Evolutionary conservation across 2,797 vertebrate genomes (phyloP), one percentile per base, ranked within the genome.

Genomic region (Heliangelus exortis): DNA sequence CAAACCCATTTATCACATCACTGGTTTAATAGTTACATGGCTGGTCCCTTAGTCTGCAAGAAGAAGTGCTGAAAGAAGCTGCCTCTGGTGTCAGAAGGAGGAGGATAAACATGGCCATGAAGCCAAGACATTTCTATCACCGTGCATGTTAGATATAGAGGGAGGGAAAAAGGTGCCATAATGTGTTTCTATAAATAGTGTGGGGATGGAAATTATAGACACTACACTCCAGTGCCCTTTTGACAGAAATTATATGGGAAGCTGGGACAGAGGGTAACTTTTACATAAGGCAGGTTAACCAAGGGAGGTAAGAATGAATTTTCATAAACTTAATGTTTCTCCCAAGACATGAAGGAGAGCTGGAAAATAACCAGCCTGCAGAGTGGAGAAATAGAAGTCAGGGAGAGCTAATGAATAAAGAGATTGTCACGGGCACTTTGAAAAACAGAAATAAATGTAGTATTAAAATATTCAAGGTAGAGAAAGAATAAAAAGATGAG

Each of bases 291-390:
- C 16, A 87, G 61, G 83, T 91, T 91, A 92, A 87, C 28, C 82
- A 91, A 77, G 47, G 45, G 79, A 91, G 25, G 57, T 69, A 91
- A 69, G 36, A 93, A 83, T 83, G 68, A 91, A 87, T 93, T 95
- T 92, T 87, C 73, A 77, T 80, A 87, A 91, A 62, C 17, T 39
- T 85, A 76, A 58, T 57, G 23, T 77, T 93, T 87, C 79, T 85
- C 65, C 54, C 51, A 74, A 83, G 68, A 67, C 41, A 41, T 53
- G 53, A 77, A 85, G 31, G 58, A 71, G 61, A 57, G 31, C 17
- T 69, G 17, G 47, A 89, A 90, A 92, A 82, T 62, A 77, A 59
- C 22, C 8, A 25, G 4, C 9, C 22, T 83, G 18, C 20, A 48
- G 13, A 83, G 89, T 91, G 50, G 76, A 91, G 65, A 92, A 92